Base-by-base conservation (phyloP, 2,797 vertebrate genomes). In the Leuciscus waleckii region DNA sequence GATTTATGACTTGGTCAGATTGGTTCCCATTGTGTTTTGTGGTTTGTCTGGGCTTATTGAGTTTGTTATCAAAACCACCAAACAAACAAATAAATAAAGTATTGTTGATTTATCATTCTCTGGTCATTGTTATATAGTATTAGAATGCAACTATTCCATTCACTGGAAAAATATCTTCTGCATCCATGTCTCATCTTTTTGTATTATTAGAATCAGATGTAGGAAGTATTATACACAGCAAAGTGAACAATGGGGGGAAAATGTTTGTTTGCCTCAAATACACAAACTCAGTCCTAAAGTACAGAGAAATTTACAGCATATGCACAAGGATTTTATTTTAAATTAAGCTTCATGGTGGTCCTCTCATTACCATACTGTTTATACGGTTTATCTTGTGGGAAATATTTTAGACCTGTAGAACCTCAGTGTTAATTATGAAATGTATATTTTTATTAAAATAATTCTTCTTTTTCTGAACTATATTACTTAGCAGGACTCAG, bases 1-100 rank as follows among this genome's bases (percentile, higher is more conserved):
- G 86, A 83, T 77, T 23, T 61, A 80, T 87, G 76, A 56, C 70
- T 49, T 29, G 26, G 68, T 79, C 76, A 79, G 54, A 73, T 79
- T 74, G 35, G 16, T 83, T 78, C 10, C 76, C 23, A 54, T 79
- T 78, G 21, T 74, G 76, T 32, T 67, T 54, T 76, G 78, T 69
- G 70, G 79, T 37, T 56, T 78, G 43, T 43, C 32, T 70, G 29
- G 23, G 54, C 19, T 82, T 83, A 71, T 79, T 84, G 78, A 43
- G 69, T 73, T 84, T 77, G 49, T 80, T 85, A 80, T 85, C 43
- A 67, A 63, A 65, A 74, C 39, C 54, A 65, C n/a, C 82, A 67
- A 29, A 83, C 73, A 83, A 26, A 83, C 61, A 83, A 76, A 76
- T 13, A 67, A 14, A 79, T 32, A 29, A 54, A 68, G 51, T 61